Conservation (phyloP, 1,140 invertebrate species). For the Ceratosolen solmsi region DNA sequence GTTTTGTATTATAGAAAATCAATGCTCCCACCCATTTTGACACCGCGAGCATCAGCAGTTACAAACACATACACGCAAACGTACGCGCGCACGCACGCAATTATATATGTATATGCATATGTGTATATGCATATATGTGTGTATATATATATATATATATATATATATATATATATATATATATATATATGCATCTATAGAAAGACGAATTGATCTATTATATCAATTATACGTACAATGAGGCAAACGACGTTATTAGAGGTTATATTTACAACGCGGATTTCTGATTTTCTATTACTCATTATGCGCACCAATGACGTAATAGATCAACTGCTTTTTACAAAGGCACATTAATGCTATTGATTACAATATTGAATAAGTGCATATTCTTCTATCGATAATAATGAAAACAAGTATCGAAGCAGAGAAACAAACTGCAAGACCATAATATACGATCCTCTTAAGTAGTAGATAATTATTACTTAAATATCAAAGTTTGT, state of each 20-base stretch:
- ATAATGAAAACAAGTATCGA: not conserved
- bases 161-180: too few relatives aligned
- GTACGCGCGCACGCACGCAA: too few relatives aligned
- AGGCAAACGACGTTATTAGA: conserved; percentile 1
- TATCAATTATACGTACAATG: not conserved
- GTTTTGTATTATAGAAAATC: not conserved
- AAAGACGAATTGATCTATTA: not conserved
- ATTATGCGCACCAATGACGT: not conserved
- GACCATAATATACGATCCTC: not conserved
- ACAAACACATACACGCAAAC: too few relatives aligned
- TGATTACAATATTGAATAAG: not conserved
- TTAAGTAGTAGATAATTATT: not conserved
- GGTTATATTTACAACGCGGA: conserved; percentile 15
- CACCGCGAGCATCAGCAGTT: not conserved
- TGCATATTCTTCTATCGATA: not conserved
- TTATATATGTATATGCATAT: too few relatives aligned
- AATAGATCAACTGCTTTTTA: not conserved
- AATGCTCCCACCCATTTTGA: not conserved
- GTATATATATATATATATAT: too few relatives aligned
- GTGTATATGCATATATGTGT: too few relatives aligned
- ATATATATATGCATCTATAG: too few relatives aligned
- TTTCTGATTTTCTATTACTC: conserved; percentile 10
- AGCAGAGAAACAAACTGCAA: not conserved
- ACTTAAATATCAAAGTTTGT: not conserved
- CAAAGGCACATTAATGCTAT: not conserved